Evolutionary conservation across 1,140 invertebrate species (phyloP).

Genomic region (Tetramorium alpestre): DNA sequence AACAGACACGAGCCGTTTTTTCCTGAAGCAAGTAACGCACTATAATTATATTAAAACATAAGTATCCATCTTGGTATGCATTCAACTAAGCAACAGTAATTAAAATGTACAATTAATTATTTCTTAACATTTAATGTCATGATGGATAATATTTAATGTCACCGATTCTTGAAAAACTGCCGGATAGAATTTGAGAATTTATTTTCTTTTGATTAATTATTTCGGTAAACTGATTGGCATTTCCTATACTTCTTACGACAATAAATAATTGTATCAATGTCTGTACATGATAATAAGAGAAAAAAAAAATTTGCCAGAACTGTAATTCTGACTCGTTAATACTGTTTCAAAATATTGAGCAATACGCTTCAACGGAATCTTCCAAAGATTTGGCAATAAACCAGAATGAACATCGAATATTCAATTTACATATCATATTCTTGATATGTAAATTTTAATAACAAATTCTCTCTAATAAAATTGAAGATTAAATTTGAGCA

Average conservation of each 20-base stretch:
- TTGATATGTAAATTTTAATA: not conserved
- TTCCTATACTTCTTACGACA: not conserved
- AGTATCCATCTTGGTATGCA: not conserved
- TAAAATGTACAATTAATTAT: not conserved
- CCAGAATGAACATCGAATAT: not conserved
- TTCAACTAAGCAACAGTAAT: not conserved
- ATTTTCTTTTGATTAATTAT: not conserved
- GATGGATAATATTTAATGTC: too few relatives aligned
- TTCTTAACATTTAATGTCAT: not conserved
- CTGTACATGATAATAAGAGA: not conserved
- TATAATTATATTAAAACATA: not conserved
- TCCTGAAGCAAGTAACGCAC: not conserved
- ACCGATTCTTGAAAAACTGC: not conserved
- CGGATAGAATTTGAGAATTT: not conserved
- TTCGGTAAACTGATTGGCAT: not conserved
- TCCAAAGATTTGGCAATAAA: slow-evolving; percentile 7
- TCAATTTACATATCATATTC: not conserved
- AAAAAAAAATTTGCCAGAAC: slow-evolving; percentile 17
- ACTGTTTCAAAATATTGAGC: not conserved
- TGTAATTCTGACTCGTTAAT: not conserved
- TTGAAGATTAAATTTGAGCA: not conserved
- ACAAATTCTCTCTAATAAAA: not conserved
- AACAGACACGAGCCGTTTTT: not conserved
- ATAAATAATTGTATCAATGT: slow-evolving; percentile 29
- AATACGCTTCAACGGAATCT: not conserved